Evolutionary conservation across 2,797 vertebrate species (phyloP).

Genomic region (Brachymystax lenok): DNA sequence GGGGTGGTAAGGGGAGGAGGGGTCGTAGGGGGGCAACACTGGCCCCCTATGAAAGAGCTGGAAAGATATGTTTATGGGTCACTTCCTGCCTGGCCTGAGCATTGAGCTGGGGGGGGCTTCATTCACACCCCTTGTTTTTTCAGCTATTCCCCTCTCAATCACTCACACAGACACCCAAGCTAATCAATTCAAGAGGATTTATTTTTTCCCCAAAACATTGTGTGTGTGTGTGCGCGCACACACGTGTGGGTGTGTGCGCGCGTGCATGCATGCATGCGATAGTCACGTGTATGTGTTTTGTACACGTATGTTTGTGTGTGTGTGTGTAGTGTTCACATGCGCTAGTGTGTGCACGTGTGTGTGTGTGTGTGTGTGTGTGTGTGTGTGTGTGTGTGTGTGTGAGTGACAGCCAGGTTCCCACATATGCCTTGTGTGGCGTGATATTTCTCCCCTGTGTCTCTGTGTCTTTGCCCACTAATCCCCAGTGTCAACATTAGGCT

Average conservation of each 20-base stretch:
- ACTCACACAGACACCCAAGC: constrained; percentile 32
- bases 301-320: constrained; percentile 9
- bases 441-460: background rate
- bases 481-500: background rate
- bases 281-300: constrained; percentile 8
- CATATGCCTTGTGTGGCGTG: no score
- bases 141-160: constrained; percentile 6
- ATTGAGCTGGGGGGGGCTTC: constrained; percentile 63
- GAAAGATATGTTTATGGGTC: constrained; percentile 94
- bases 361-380: constrained; percentile 1
- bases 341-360: background rate
- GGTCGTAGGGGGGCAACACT: constrained; percentile 69
- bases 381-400: background rate
- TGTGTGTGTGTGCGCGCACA: background rate
- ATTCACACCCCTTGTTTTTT: background rate
- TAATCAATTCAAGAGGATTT: constrained; percentile 28
- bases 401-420: no score
- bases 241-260: background rate
- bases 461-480: constrained; percentile 1
- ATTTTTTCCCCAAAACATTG: background rate
- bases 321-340: constrained; percentile 6
- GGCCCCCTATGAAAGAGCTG: constrained; percentile 91
- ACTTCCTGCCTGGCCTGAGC: constrained; percentile 91
- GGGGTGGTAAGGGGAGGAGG: constrained; percentile 58
- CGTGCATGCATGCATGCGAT: background rate